phyloP scores from a whole-genome alignment of 2,797 vertebrate genomes.

The Luscinia luscinia region DNA sequence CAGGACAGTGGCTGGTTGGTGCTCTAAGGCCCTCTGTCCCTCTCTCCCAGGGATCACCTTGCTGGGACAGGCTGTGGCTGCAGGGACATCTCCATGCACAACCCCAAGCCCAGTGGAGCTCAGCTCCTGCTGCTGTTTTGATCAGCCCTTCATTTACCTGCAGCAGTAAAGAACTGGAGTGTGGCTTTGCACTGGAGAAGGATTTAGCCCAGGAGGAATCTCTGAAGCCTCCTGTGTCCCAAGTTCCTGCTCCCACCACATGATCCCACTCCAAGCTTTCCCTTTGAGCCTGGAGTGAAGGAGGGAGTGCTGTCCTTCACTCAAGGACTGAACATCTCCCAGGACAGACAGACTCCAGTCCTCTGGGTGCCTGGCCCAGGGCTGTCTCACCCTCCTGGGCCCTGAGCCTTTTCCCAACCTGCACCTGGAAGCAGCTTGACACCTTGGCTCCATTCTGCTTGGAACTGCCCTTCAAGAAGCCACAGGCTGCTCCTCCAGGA shows the following conservation, averaged over 20 bases:
- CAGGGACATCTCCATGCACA: not conserved
- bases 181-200: not conserved
- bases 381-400: not conserved
- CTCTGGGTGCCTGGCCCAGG: not conserved
- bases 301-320: not conserved
- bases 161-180: no score
- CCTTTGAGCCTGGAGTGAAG: not conserved
- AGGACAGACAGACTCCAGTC: not conserved
- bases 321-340: not conserved
- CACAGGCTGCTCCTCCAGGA: not conserved
- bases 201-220: not conserved
- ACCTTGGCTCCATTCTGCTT: not conserved
- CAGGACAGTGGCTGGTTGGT: accelerated
- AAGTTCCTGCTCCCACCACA: not conserved
- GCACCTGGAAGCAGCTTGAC: not conserved
- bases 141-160: not conserved
- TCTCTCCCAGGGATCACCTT: not conserved
- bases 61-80: not conserved
- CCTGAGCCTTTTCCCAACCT: not conserved
- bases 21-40: not conserved
- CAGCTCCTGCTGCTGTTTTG: not conserved
- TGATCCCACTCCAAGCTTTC: not conserved
- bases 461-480: not conserved
- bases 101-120: accelerated
- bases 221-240: accelerated